Conservation (phyloP, 2,888 invertebrate species). For the Hyppa rectilinea region DNA sequence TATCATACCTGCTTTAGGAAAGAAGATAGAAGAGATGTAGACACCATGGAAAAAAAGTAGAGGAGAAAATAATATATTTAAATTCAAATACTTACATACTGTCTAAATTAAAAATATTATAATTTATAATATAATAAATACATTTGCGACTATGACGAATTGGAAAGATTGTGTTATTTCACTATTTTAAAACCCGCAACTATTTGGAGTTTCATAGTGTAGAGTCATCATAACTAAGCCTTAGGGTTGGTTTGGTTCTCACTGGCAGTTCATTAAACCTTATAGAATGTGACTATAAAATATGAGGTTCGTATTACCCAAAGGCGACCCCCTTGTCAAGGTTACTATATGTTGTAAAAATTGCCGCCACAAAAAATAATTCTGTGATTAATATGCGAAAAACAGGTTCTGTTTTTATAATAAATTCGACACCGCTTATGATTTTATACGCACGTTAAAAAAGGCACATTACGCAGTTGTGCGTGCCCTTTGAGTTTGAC, state of each 20-base stretch:
- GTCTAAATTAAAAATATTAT: too few relatives aligned
- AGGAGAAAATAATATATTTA: too few relatives aligned
- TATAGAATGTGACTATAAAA: slow-evolving; percentile 1
- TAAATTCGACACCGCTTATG: slow-evolving; percentile 17
- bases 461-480: not conserved
- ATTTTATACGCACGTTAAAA: slow-evolving; percentile 36
- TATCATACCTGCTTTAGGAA: too few relatives aligned
- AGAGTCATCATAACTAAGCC: too few relatives aligned
- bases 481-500: slow-evolving; percentile 13
- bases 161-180: too few relatives aligned
- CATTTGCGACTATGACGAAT: too few relatives aligned
- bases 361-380: slow-evolving; percentile 37
- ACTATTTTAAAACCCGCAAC: too few relatives aligned
- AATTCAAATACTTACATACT: too few relatives aligned
- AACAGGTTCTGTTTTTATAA: slow-evolving; percentile 37
- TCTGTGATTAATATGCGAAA: slow-evolving; percentile 22
- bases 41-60: too few relatives aligned
- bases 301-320: not conserved
- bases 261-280: slow-evolving; percentile 2
- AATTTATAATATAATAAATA: too few relatives aligned
- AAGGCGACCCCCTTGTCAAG: slow-evolving; percentile 27
- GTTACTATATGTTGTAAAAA: slow-evolving; percentile 18
- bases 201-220: too few relatives aligned
- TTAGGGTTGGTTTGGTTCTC: not conserved
- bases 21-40: too few relatives aligned